A percentile compares a stretch with the other conserved stretches of the same genome.
phyloP scores from a whole-genome alignment of 2,113 vertebrate genomes.

The Peromyscus maniculatus region DNA sequence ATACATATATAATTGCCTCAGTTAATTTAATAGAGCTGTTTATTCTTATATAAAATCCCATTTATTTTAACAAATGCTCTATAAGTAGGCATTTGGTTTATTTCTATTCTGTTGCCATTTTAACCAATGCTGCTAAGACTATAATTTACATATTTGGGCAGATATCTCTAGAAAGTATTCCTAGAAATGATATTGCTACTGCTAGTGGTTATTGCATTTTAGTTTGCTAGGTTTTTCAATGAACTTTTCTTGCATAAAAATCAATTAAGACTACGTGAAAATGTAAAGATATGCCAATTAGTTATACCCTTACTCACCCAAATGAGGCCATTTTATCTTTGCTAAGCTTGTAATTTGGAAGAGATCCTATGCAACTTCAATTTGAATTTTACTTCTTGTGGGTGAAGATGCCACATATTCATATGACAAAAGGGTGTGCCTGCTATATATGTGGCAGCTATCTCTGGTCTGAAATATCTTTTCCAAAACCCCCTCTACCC shows the following conservation, averaged over 20 bases:
- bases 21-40: neutral
- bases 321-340: slow-evolving; percentile 53
- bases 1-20: neutral
- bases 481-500: neutral
- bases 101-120: slow-evolving; percentile 48
- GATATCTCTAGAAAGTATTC: slow-evolving; percentile 17
- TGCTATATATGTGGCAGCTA: neutral
- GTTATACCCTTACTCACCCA: neutral
- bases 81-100: neutral
- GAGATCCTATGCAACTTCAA: slow-evolving; percentile 10
- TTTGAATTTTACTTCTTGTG: slow-evolving; percentile 35
- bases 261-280: neutral
- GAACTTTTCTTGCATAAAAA: slow-evolving; percentile 4
- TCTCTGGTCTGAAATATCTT: neutral
- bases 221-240: slow-evolving; percentile 34
- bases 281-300: slow-evolving; percentile 25
- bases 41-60: slow-evolving; percentile 26
- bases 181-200: neutral
- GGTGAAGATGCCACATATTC: neutral
- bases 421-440: neutral
- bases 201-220: slow-evolving; percentile 24
- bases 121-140: neutral
- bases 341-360: slow-evolving; percentile 27
- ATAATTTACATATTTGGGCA: neutral
- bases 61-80: slow-evolving; percentile 20